Percentiles rank a stretch among this genome's conserved stretches.
Conservation (phyloP, 2,797 vertebrate genomes). For the Hylomyscus alleni region DNA sequence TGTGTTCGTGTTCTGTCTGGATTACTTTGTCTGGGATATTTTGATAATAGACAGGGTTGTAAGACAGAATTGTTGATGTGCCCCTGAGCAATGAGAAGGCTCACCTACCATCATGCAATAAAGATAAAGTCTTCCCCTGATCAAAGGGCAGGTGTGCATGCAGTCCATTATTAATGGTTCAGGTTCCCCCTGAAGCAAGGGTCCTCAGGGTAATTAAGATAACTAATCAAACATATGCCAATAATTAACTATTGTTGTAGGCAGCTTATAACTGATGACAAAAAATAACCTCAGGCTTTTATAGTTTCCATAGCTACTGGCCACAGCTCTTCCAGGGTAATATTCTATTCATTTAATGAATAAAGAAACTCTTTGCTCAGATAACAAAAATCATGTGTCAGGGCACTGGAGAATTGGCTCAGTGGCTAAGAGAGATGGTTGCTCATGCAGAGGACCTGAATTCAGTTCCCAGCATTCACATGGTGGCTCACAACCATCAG, state of each 20-base stretch:
- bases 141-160: neutral
- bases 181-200: neutral
- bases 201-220: neutral
- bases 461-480: neutral
- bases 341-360: conserved; percentile 18
- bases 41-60: neutral
- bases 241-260: neutral
- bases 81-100: neutral
- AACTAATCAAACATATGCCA: conserved; percentile 30
- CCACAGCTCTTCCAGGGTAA: neutral
- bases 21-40: neutral
- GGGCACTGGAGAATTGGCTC: neutral
- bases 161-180: neutral
- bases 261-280: neutral
- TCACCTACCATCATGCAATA: neutral
- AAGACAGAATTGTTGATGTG: neutral
- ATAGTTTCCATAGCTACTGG: neutral
- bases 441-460: neutral
- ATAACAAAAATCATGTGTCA: neutral
- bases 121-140: neutral
- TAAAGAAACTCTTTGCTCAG: neutral
- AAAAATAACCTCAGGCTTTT: neutral
- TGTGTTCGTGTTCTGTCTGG: neutral
- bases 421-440: neutral
- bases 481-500: neutral